Conservation (phyloP, 2,797 vertebrate species). For the Micrastur ruficollis region DNA sequence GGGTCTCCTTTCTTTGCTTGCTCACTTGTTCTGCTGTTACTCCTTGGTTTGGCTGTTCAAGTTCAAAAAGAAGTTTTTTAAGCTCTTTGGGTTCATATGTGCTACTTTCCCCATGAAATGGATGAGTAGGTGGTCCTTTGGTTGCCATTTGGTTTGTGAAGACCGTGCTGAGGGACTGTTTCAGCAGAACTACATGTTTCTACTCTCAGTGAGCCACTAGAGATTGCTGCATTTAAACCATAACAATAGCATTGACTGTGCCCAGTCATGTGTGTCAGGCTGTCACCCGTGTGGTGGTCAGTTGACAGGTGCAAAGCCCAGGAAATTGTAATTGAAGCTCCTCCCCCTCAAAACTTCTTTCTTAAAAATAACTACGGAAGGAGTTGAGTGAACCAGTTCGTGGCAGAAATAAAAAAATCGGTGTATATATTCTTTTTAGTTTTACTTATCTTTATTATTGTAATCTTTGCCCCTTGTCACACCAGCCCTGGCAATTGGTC, state of each 20-base stretch:
- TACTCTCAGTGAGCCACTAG: rapidly evolving
- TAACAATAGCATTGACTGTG: not conserved
- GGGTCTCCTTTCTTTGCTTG: not conserved
- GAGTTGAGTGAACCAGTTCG: not conserved
- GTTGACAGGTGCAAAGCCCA: not conserved
- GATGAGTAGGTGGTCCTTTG: not conserved
- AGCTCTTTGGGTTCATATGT: not conserved
- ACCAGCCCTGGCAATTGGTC: not conserved
- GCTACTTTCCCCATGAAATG: not conserved
- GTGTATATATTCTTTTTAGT: not conserved
- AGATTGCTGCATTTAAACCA: not conserved
- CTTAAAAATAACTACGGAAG: not conserved
- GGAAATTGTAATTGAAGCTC: not conserved
- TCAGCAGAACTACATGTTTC: not conserved
- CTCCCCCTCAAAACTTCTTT: not conserved
- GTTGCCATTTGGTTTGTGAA: not conserved
- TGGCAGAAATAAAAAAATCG: not conserved
- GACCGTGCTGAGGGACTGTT: not conserved
- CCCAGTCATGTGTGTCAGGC: not conserved
- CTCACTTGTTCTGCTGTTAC: not conserved
- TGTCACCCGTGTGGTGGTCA: not conserved
- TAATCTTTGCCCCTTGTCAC: not conserved
- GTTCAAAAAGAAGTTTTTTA: not conserved
- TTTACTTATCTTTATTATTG: not conserved
- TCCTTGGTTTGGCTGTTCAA: not conserved